Evolutionary conservation across 2,113 vertebrate genomes (phyloP), one percentile per base, ranked within the genome.

Genomic region (Oncorhynchus kisutch): DNA sequence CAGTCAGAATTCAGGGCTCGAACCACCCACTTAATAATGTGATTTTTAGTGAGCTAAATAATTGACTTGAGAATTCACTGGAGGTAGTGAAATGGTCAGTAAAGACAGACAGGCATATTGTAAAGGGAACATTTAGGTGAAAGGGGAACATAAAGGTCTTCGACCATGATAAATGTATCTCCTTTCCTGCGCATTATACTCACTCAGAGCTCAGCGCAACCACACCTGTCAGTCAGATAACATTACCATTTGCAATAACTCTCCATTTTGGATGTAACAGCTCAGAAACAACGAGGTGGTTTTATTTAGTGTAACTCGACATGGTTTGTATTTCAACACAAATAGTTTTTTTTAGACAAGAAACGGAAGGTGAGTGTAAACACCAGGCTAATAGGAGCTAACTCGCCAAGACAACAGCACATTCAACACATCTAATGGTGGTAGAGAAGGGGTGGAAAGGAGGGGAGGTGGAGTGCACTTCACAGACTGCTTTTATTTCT

Each of bases 201-300:
- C 51, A 7, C 29, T 73, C 73, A 76, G 78, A 64, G 29, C 70
- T 77, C 29, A 76, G 72, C 67, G 45, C 51, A 16, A 77, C 77
- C 86, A 81, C 85, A 87, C 82, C 83, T 90, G 87, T 77, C 78
- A 67, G 51, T 70, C 80, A 65, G 80, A 89, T 91, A 85, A 73
- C 48, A 72, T 90, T 90, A 83, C 86, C 66, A 24, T 72, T 79
- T 79, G 74, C 83, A 82, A 82, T 88, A 88, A 89, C 85, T 89
- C 79, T 84, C 87, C 78, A 79, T 84, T 90, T 90, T 89, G 86
- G 79, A 87, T 88, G 67, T 83, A 81, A 86, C 75, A 81, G 82
- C 81, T 82, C 84, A 69, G 78, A 83, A 85, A 88, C 75, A 87
- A 85, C 74, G 66, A 75, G 45, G 66, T 45, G 81, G 67, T 82